Percentiles rank a stretch among this genome's conserved stretches.
Conservation (phyloP, 2,797 vertebrate genomes). For the Ctenopoma multispine region DNA sequence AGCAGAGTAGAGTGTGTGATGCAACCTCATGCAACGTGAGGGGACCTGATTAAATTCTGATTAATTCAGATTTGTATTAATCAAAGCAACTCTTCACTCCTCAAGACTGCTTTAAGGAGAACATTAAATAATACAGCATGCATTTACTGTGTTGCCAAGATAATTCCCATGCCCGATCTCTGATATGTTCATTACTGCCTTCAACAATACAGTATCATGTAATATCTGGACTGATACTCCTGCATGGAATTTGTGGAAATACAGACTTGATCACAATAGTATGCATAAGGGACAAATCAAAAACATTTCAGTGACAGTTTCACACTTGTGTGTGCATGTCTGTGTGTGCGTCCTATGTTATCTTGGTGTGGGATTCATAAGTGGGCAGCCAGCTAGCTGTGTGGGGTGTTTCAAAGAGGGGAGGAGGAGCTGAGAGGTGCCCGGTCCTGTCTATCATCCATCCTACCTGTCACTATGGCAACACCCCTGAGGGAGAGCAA, state of each 20-base stretch:
- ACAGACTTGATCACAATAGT: background rate
- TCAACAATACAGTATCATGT: background rate
- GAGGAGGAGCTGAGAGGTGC: conserved; percentile 46
- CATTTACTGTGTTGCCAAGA: conserved; percentile 58
- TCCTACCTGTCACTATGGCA: conserved; percentile 74
- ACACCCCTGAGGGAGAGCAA: conserved; percentile 68
- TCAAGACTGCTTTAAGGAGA: conserved; percentile 67
- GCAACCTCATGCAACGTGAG: conserved; percentile 74
- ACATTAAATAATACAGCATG: conserved; percentile 73
- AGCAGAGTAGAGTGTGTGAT: conserved; percentile 61
- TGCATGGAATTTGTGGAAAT: background rate
- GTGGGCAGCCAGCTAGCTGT: conserved; percentile 38
- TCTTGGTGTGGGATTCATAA: conserved; percentile 59
- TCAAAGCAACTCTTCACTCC: conserved; percentile 65
- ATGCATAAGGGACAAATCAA: conserved; percentile 26
- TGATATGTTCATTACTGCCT: conserved; percentile 52
- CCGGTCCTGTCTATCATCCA: conserved; percentile 77
- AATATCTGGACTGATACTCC: background rate
- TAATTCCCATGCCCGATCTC: conserved; percentile 57
- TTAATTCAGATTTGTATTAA: conserved; percentile 77
- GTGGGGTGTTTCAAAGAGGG: conserved; percentile 49
- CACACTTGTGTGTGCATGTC: background rate
- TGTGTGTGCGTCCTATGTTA: conserved; percentile 13
- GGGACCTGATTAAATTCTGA: conserved; percentile 71
- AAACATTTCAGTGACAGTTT: conserved; percentile 11